Evolutionary conservation across 2,888 invertebrate species (phyloP).

Genomic region (Linnaemya vulpina): DNA sequence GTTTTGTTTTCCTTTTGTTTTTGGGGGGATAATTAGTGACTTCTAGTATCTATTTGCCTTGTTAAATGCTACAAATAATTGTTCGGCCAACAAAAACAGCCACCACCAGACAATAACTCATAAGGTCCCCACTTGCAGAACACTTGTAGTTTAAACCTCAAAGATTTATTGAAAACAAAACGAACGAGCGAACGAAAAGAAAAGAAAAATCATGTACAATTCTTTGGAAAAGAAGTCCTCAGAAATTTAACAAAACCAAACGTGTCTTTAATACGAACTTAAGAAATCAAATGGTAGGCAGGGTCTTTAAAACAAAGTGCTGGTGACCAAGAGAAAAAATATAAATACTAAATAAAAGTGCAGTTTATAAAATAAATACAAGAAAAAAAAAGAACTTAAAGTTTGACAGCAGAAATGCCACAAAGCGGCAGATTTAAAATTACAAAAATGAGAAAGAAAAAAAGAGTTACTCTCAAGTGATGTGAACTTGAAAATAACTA

Average conservation of each 20-base stretch:
- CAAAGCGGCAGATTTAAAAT: constrained; percentile 13
- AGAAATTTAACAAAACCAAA: constrained; percentile 60
- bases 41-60: constrained; percentile 71
- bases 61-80: constrained; percentile 71
- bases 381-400: constrained; percentile 18
- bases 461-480: constrained; percentile 44
- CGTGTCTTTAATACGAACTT: constrained; percentile 51
- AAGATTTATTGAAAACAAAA: constrained; percentile 68
- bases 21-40: constrained; percentile 68
- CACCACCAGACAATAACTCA: constrained; percentile 44
- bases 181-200: neutral
- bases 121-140: constrained; percentile 53
- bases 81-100: constrained; percentile 48
- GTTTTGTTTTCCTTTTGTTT: constrained; percentile 3
- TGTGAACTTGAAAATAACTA: constrained; percentile 65
- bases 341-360: constrained; percentile 20
- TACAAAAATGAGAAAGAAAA: constrained; percentile 31
- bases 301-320: constrained; percentile 27
- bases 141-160: constrained; percentile 66
- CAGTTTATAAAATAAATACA: constrained; percentile 17
- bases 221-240: constrained; percentile 51
- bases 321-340: constrained; percentile 24
- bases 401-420: constrained; percentile 64
- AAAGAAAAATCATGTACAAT: constrained; percentile 46
- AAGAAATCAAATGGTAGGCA: constrained; percentile 39